Base-by-base conservation (phyloP, 2,113 vertebrate species). In the Chaetura pelagica region DNA sequence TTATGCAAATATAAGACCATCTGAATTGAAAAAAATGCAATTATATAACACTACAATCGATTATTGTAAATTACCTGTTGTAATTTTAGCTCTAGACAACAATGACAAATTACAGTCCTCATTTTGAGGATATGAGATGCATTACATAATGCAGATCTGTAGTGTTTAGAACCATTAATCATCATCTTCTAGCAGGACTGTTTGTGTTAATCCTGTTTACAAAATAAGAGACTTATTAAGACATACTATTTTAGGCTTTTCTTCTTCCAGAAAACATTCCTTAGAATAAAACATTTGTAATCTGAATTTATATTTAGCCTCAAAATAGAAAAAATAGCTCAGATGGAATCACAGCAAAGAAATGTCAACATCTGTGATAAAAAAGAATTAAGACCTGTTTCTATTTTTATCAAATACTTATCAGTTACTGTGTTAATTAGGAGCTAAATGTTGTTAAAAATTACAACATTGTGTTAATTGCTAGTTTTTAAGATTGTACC, bases 111-210 rank as follows among this genome's bases (percentile, higher is more conserved):
- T 93, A 77, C 87, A 94, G 77, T 88, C 57, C 74, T 95, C 85
- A 86, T 89, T 94, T 94, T 81, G 91, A 78, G 83, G 79, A 87
- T 84, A 96, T 61, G 66, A 94, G 87, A 79, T 78, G 44, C 90
- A 95, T 96, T 94, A 90, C 85, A 95, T 95, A 96, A 88, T 87
- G 84, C 90, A 97, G 88, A 95, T 87, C 96, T 72, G 67, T 87
- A 95, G 67, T 63, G 59, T 96, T 96, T 63, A 78, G 64, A 92
- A 75, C 67, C 58, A 96, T 97, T 96, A 88, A 96, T 97, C 96
- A 96, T 80, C 63, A 35, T 93, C 7, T 13, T 94, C 72, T 80
- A 68, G 90, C 46, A 92, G 77, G 55, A 82, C 32, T 14, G 2
- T 87, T 94, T 93, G 48, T 93, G 94, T 94, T 96, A 94, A 96